Evolutionary conservation across 2,113 vertebrate genomes (phyloP), one percentile per base, ranked within the genome.

Genomic region (Caracal caracal): DNA sequence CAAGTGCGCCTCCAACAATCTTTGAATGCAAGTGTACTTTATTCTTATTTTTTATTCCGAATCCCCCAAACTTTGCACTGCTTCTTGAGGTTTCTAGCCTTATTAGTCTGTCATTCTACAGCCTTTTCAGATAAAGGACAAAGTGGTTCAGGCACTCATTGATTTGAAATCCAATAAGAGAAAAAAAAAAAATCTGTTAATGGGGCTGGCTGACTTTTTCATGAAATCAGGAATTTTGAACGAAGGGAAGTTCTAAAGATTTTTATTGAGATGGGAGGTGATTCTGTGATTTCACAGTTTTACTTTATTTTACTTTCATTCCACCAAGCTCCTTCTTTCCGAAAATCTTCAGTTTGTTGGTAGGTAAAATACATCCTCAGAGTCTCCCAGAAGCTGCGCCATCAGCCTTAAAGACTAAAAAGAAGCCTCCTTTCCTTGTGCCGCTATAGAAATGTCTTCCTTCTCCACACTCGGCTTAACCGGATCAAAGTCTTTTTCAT

Each of bases 221-320:
- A 43, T 78, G 94, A 94, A 70, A 84, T 24, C 78, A 95, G n/a
- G 16, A 76, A 84, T 75, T 88, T 94, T 85, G 85, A 96, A 95
- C 47, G 56, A 49, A 73, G 37, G 56, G 7, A 75, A 76, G 19
- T 94, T 78, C 89, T 63, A 5, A 93, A 96, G 59, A 37, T 37
- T 84, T 86, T 92, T 89, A 83, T 61, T 61, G 86, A 89, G 82
- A 88, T 19, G 20, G 61, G 65, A 30, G 35, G 82, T 76, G 65
- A 79, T 78, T 94, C 35, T 75, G 75, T 70, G 53, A 88, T 75
- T 95, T 85, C 71, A 56, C 49, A 87, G 84, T 78, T 91, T 81
- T 51, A 40, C 68, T 86, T 82, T 76, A 90, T 97, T 94, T 97
- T 89, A 86, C 79, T 94, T 95, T 89, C 66, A 96, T 93, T 97